These are phyloP conservation scores for Onchidella celtica DNA, from an alignment of 2,888 invertebrate species.

Conservation along the genomic window DNA sequence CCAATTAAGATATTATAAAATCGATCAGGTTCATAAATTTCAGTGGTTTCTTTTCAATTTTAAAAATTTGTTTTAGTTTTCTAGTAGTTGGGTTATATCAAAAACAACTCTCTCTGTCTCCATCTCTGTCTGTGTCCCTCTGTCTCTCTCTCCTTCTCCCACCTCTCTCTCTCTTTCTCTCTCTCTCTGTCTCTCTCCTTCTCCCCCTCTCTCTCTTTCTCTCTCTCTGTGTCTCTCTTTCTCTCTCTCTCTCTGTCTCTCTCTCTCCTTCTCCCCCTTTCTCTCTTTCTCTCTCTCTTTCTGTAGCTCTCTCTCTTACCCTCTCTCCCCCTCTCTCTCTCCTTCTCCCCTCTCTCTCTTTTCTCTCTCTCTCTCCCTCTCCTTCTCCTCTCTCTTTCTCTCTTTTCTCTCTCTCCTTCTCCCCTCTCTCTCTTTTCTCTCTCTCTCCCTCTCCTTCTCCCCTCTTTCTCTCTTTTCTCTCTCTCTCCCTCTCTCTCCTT, in stretches of 20 bases:
- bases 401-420: slow-evolving; percentile 12
- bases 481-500: background rate
- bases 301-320: background rate
- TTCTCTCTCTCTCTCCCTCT: background rate
- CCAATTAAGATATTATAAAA: no score
- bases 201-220: background rate
- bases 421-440: background rate
- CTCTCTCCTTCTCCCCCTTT: background rate
- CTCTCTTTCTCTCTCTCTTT: background rate
- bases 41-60: no score
- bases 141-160: background rate
- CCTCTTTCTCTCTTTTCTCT: background rate
- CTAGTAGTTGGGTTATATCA: no score
- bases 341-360: background rate
- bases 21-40: no score
- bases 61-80: no score
- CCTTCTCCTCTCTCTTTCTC: background rate
- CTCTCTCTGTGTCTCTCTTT: background rate
- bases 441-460: background rate
- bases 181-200: background rate
- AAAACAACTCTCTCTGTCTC: background rate
- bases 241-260: background rate
- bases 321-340: background rate
- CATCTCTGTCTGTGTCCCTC: background rate
- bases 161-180: background rate